Base-by-base conservation (phyloP, 2,797 vertebrate genomes). In the Peromyscus aztecus region DNA sequence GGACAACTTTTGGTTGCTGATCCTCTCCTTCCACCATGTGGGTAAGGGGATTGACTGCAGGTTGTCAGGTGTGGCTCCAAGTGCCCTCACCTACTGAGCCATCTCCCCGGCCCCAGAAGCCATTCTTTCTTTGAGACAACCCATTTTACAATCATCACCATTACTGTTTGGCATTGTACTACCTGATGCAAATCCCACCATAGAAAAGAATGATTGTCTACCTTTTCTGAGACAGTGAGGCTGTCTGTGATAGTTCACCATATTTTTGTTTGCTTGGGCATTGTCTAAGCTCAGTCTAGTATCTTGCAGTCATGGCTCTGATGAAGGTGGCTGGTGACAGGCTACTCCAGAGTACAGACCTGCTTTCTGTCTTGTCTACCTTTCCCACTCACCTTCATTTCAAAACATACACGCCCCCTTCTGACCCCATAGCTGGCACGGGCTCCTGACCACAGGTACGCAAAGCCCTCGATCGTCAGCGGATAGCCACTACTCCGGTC, bases 401-500 rank as follows among this genome's bases (percentile, higher is more conserved):
- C 99, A 17, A 99, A 99, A 96, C 99, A 99, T 80, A 99, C 99
- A 1, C 99, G 99, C 9, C 99, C 99, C 90, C 97, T 98, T 86
- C 97, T 98, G 91, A 99, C 99, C 0, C 99, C 99, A 1, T 99
- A 99, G 29, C 99, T 99, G 27, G 99, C 99, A 40, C 99, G 98
- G 5, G 99, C 99, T 55, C 99, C 99, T 0, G 99, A 99, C 99
- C 99, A 99, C 69, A 99, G 98, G 97, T 99, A 99, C 40, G 99
- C 99, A 91, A 99, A 99, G 24, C 99, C 99, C 98, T 99, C 99
- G 0, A 99, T 99, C 63, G 99, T 99, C 93, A 99, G 98, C 0
- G 99, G 99, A 97, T 99, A 99, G 1, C 99, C 99, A 27, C 99
- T 99, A 98, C 99, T 99, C 52, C 99, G 98, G 96, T 99, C 99